These are phyloP conservation scores for Dasyornis broadbenti DNA, from an alignment of 2,113 vertebrate species.

Conservation along the genomic window DNA sequence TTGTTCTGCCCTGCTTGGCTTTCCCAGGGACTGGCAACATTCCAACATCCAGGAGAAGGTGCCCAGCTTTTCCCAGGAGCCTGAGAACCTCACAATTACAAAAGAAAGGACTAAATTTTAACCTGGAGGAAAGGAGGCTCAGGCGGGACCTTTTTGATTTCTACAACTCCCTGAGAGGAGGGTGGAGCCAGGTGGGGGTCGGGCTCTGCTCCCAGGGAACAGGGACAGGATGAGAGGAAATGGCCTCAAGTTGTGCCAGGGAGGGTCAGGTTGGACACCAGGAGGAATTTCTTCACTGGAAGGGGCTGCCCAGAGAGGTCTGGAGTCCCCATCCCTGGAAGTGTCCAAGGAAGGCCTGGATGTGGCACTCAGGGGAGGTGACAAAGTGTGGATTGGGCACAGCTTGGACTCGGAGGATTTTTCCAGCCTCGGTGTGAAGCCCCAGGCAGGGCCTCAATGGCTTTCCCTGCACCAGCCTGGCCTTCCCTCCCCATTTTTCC, in stretches of 20 bases:
- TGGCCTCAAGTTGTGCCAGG: not conserved
- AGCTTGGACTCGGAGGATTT: not conserved
- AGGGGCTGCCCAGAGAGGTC: not conserved
- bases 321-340: not conserved
- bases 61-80: not conserved
- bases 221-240: not conserved
- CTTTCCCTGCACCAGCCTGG: not conserved
- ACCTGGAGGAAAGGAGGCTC: not conserved
- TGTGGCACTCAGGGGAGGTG: accelerated
- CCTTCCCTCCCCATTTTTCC: not conserved
- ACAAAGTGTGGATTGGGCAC: not conserved
- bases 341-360: not conserved
- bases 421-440: not conserved
- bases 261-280: not conserved
- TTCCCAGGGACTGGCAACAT: not conserved
- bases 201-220: not conserved
- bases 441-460: not conserved
- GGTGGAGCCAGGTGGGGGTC: not conserved
- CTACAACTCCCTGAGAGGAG: not conserved
- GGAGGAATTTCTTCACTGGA: not conserved
- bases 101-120: not conserved
- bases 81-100: not conserved
- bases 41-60: not conserved
- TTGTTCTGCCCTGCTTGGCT: not conserved
- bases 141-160: not conserved